phyloP scores from a whole-genome alignment of 2,888 invertebrate genomes.

The Ornithoptera priamus region DNA sequence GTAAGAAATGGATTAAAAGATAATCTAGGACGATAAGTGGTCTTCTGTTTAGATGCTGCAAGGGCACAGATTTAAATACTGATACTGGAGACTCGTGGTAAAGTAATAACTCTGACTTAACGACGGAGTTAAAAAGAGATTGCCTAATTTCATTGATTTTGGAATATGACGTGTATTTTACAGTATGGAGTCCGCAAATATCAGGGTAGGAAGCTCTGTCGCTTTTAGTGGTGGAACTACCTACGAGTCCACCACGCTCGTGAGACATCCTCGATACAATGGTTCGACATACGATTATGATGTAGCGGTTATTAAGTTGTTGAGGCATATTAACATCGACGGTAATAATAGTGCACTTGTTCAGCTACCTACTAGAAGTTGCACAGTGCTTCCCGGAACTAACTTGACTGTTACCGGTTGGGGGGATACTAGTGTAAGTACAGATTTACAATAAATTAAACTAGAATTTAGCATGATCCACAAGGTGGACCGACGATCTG shows the following conservation, averaged over 20 bases:
- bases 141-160: not conserved
- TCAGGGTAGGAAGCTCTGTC: slow-evolving; percentile 65
- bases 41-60: too few relatives aligned
- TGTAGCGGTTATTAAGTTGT: slow-evolving; percentile 59
- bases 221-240: slow-evolving; percentile 57
- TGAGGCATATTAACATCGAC: slow-evolving; percentile 51
- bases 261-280: slow-evolving; percentile 63
- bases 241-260: slow-evolving; percentile 53
- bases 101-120: not conserved
- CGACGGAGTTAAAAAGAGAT: not conserved
- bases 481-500: too few relatives aligned
- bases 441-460: not conserved
- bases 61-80: too few relatives aligned
- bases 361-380: slow-evolving; percentile 39
- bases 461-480: too few relatives aligned
- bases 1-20: too few relatives aligned
- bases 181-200: slow-evolving; percentile 47
- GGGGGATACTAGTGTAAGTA: slow-evolving; percentile 64
- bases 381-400: slow-evolving; percentile 44
- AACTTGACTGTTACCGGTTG: slow-evolving; percentile 58
- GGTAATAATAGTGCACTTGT: slow-evolving; percentile 47
- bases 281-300: slow-evolving; percentile 61
- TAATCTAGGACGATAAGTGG: too few relatives aligned
- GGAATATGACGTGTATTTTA: slow-evolving; percentile 31
- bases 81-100: too few relatives aligned